Base-by-base conservation (phyloP, 2,113 vertebrate genomes). In the Callospermophilus lateralis region DNA sequence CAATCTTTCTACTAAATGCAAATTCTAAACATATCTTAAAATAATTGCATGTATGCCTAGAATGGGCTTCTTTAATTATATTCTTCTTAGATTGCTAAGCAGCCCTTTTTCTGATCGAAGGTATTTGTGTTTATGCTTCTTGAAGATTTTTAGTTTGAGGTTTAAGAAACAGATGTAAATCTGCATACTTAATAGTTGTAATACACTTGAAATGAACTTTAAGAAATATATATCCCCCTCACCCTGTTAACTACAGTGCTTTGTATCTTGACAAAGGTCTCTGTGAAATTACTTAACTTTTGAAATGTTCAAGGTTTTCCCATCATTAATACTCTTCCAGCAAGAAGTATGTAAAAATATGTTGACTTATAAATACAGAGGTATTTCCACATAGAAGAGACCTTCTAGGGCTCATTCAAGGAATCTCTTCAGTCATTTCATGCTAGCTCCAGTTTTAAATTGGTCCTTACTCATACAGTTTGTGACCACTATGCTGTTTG, bases 361-460 rank as follows among this genome's bases (percentile, higher is more conserved):
- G 96, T 97, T 92, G 93, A 70, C 97, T 96, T 95, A 97, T 96
- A 98, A 98, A 93, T 95, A 80, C 39, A 94, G 84, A 86, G 74
- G 87, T 93, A 84, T 96, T 98, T 98, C 80, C 95, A 94, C 95
- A 95, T 24, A 93, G 95, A 95, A 96, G 90, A 98, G 92, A 96
- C 95, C 97, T 97, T n/a, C 34, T 55, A 97, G 96, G 96, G 96
- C 95, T 97, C 84, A 96, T 85, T 95, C 92, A 77, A 83, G 89
- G 89, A 97, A 51, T 73, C 76, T 89, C 86, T 96, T 84, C 84
- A 76, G 37, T 45, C 87, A 81, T 93, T 89, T 89, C 93, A 89
- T 93, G 96, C 94, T 97, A 96, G 96, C 89, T 97, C 97, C 97
- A 91, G 95, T 98, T 98, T 98, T 97, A 97, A 98, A 94, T 97